A percentile compares a stretch with the other conserved stretches of the same genome.
These are phyloP conservation scores for Clunio marinus DNA, from an alignment of 2,888 invertebrate species.

Conservation along the genomic window DNA sequence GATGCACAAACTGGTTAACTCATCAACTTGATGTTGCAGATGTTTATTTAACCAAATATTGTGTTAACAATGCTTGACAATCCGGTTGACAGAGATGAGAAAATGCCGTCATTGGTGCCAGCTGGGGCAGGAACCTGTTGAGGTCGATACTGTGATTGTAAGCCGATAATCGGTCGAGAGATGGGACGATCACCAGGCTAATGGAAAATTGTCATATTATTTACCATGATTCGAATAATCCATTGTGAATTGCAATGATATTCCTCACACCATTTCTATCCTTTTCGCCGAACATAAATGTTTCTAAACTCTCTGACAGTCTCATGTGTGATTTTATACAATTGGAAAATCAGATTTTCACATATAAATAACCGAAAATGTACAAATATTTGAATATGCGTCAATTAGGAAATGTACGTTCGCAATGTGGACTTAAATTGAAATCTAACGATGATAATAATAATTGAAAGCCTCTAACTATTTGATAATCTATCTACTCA, in stretches of 20 bases:
- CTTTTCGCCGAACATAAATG: not conserved
- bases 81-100: constrained; percentile 72
- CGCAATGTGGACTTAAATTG: too few species aligned
- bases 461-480: too few species aligned
- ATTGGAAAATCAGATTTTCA: constrained; percentile 12
- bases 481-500: not conserved
- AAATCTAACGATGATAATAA: too few species aligned
- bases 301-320: not conserved
- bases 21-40: not conserved
- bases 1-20: not conserved
- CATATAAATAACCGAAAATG: constrained; percentile 7
- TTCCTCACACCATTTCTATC: not conserved
- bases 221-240: too few species aligned
- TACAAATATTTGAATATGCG: not conserved
- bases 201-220: constrained; percentile 36
- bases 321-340: constrained; percentile 1
- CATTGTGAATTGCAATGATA: not conserved
- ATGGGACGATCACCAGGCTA: constrained; percentile 33
- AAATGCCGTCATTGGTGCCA: constrained; percentile 57
- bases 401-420: not conserved
- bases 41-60: constrained; percentile 61
- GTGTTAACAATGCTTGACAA: constrained; percentile 74
- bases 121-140: constrained; percentile 46
- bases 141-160: constrained; percentile 54
- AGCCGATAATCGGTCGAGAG: constrained; percentile 51